Percentiles rank a stretch among this genome's conserved stretches.
Conservation (phyloP, 2,797 vertebrate genomes). For the Rhincodon typus region DNA sequence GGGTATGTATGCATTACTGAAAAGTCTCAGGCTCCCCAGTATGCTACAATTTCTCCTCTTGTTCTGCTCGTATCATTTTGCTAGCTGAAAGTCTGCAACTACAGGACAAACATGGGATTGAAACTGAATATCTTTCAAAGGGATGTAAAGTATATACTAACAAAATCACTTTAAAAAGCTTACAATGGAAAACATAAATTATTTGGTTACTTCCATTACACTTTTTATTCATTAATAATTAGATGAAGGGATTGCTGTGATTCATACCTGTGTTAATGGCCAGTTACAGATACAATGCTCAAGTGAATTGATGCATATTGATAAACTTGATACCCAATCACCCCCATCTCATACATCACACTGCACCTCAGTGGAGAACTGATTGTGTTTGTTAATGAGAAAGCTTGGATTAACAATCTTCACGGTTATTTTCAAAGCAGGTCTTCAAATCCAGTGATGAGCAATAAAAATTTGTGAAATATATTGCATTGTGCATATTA, state of each 20-base stretch:
- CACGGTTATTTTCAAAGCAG: neutral
- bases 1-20: neutral
- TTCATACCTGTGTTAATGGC: neutral
- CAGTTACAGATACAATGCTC: neutral
- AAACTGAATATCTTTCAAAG: neutral
- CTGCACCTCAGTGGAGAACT: neutral
- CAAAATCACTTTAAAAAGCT: neutral
- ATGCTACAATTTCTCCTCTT: neutral
- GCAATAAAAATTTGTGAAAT: neutral
- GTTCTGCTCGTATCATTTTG: neutral
- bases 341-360: neutral
- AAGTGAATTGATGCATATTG: neutral
- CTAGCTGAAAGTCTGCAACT: neutral
- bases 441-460: neutral
- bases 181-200: neutral
- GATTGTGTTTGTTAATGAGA: neutral
- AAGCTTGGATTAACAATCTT: neutral
- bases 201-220: constrained; percentile 19
- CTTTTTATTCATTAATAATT: no score
- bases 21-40: neutral
- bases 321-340: neutral
- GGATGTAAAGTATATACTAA: neutral
- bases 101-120: neutral
- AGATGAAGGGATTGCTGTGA: neutral
- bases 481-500: neutral